These are phyloP conservation scores for Micrasema longulum DNA, from an alignment of 1,140 invertebrate genomes.

Conservation along the genomic window DNA sequence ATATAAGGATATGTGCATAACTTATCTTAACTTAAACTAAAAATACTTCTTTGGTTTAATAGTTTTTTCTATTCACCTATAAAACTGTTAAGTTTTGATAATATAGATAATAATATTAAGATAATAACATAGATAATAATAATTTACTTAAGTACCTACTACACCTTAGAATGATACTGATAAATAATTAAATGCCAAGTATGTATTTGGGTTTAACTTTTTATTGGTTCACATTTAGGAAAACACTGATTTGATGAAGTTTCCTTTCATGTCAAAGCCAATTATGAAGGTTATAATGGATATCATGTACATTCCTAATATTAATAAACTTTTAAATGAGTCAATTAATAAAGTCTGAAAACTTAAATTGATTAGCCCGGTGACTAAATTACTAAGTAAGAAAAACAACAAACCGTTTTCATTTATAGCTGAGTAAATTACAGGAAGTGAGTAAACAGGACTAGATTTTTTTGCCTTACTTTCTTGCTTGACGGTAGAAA, in stretches of 20 bases:
- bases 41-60: too few relatives aligned
- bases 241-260: neutral
- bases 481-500: conserved; percentile 35
- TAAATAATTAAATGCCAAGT: too few relatives aligned
- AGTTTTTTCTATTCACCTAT: too few relatives aligned
- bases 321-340: conserved; percentile 64
- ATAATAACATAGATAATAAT: too few relatives aligned
- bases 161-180: too few relatives aligned
- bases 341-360: conserved; percentile 72
- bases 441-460: conserved; percentile 61
- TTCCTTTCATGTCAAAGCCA: conserved; percentile 19
- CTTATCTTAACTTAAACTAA: neutral
- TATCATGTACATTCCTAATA: conserved; percentile 73
- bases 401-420: conserved; percentile 84
- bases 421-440: conserved; percentile 76
- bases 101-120: too few relatives aligned
- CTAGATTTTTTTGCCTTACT: conserved; percentile 41
- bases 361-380: conserved; percentile 81
- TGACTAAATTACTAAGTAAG: conserved; percentile 81
- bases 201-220: too few relatives aligned
- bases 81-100: too few relatives aligned
- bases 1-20: neutral
- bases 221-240: too few relatives aligned
- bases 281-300: conserved; percentile 61
- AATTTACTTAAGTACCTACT: too few relatives aligned